Evolutionary conservation across 2,888 invertebrate genomes (phyloP).

Genomic region (Cheilosia pagana): DNA sequence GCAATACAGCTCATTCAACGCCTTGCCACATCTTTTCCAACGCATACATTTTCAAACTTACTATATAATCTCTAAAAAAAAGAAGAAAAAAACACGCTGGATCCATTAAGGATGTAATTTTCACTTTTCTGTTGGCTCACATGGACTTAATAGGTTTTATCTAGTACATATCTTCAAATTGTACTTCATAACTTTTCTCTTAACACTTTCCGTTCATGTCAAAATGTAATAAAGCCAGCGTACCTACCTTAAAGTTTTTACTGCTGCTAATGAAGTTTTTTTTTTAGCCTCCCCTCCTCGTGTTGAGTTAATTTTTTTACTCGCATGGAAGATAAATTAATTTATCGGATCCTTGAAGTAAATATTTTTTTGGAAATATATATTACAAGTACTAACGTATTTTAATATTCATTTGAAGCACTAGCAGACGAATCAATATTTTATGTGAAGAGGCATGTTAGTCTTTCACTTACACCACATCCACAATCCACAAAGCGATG

Average conservation of each 20-base stretch:
- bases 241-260: constrained; percentile 50
- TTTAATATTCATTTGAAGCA: constrained; percentile 32
- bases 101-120: constrained; percentile 36
- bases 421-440: constrained; percentile 33
- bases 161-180: constrained; percentile 26
- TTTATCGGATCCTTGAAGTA: background rate
- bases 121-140: background rate
- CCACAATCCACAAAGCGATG: constrained; percentile 3
- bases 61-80: no score
- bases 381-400: background rate
- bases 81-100: background rate
- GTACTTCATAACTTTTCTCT: constrained; percentile 20
- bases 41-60: no score
- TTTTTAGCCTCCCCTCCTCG: background rate
- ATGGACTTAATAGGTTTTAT: constrained; percentile 10
- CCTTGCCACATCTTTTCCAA: no score
- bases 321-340: constrained; percentile 23
- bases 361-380: no score
- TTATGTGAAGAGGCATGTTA: constrained; percentile 28
- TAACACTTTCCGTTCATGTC: constrained; percentile 40
- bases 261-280: constrained; percentile 38
- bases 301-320: constrained; percentile 13
- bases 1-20: no score
- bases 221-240: constrained; percentile 36
- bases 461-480: constrained; percentile 2